These are phyloP conservation scores for Acanthaster planci DNA, from an alignment of 35 echinoderm and acorn worm genomes.

Conservation along the genomic window DNA sequence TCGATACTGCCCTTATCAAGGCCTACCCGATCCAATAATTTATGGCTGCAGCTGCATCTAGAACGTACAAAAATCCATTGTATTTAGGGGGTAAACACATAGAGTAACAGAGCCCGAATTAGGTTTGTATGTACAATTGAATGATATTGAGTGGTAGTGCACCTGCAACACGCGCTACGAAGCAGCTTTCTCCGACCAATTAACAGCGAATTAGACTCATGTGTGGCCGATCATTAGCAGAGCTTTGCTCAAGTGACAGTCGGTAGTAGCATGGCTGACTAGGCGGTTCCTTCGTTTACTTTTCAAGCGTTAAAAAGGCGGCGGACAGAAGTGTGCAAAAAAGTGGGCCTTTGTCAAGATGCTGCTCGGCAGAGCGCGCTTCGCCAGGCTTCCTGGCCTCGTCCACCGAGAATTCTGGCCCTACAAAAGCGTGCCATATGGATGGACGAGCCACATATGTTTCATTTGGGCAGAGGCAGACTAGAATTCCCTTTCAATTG, in stretches of 20 bases:
- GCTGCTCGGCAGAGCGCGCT: slow-evolving; percentile 55
- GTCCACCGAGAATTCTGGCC: slow-evolving; percentile 56
- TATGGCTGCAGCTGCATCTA: slow-evolving; percentile 85
- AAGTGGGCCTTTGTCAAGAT: slow-evolving; percentile 81
- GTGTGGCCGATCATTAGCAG: slow-evolving; percentile 93
- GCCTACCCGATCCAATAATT: slow-evolving; percentile 75
- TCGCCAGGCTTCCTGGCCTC: slow-evolving; percentile 41
- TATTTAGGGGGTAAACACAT: slow-evolving; percentile 89
- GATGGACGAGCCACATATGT: slow-evolving; percentile 79
- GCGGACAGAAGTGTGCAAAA: slow-evolving; percentile 66
- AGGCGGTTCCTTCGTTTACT: slow-evolving; percentile 89
- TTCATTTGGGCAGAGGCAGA: slow-evolving; percentile 69
- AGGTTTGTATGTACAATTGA: slow-evolving; percentile 97
- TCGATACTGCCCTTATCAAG: slow-evolving; percentile 61
- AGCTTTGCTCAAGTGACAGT: slow-evolving; percentile 80
- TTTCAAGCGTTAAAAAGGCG: slow-evolving; percentile 80
- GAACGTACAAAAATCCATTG: slow-evolving; percentile 70
- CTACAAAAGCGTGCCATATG: slow-evolving; percentile 82
- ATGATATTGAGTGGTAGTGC: slow-evolving; percentile 90
- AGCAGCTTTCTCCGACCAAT: slow-evolving; percentile 82
- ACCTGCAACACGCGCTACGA: slow-evolving; percentile 83
- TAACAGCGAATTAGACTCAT: slow-evolving; percentile 91
- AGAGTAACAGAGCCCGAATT: slow-evolving; percentile 81
- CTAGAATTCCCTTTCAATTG: slow-evolving; percentile 73
- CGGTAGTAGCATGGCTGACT: slow-evolving; percentile 57